Evolutionary conservation across 2,797 vertebrate species (phyloP).

Genomic region (Schizothorax lantsangensis): DNA sequence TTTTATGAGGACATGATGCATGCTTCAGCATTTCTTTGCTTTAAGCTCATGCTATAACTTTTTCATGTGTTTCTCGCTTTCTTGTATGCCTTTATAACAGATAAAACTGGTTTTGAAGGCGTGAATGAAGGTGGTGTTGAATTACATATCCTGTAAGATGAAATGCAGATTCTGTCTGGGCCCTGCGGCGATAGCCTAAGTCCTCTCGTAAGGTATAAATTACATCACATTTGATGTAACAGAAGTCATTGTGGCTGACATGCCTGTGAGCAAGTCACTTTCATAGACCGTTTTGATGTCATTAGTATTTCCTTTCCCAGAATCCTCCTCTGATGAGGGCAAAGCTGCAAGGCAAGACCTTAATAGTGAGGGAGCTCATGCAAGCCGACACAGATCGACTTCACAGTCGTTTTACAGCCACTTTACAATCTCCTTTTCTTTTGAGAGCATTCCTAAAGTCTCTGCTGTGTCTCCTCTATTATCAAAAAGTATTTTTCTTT

Average conservation of each 20-base stretch:
- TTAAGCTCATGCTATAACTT: background rate
- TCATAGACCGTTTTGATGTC: conserved; percentile 23
- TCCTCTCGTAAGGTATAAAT: conserved; percentile 54
- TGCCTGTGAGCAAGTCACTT: conserved; percentile 1
- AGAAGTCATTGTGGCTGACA: conserved; percentile 9
- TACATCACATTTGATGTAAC: conserved; percentile 49
- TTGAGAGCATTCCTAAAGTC: background rate
- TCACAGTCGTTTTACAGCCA: background rate
- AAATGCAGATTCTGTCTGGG: conserved; percentile 41
- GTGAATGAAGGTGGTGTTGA: conserved; percentile 46
- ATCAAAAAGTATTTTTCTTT: background rate
- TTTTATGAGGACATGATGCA: conserved; percentile 15
- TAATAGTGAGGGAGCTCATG: background rate
- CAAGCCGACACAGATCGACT: conserved; percentile 9
- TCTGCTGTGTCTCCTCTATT: background rate
- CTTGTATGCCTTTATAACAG: conserved; percentile 1
- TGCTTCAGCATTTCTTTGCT: conserved; percentile 19
- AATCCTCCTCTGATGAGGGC: conserved; percentile 31
- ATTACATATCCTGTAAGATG: conserved; percentile 55
- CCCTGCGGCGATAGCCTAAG: conserved; percentile 58
- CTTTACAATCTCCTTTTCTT: conserved; percentile 20
- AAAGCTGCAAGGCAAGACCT: conserved; percentile 27
- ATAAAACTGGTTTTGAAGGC: background rate
- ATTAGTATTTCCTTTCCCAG: conserved; percentile 31
- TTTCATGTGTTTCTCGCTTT: background rate